phyloP scores from a whole-genome alignment of 30 jellyfish, hydroid and myxozoan genomes.

The Clytia hemisphaerica region DNA sequence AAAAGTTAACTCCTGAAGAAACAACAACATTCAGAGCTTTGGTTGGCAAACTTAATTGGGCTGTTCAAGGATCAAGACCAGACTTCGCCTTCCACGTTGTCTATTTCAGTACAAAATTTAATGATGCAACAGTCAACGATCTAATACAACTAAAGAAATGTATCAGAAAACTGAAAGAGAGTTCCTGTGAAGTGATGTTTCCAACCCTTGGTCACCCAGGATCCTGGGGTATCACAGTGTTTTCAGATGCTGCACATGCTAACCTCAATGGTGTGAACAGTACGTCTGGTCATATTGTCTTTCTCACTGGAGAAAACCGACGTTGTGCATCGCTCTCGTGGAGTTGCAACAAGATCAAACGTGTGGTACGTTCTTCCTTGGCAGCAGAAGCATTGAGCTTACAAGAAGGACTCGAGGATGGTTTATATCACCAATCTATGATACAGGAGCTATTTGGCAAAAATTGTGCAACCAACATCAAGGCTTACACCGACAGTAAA shows the following conservation, averaged over 20 bases:
- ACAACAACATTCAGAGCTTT: neutral
- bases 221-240: no score
- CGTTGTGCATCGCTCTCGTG: slow-evolving; percentile 12
- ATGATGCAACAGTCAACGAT: slow-evolving; percentile 6
- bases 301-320: neutral
- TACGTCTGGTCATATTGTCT: neutral
- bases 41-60: slow-evolving; percentile 30
- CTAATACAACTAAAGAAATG: slow-evolving; percentile 12
- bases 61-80: slow-evolving; percentile 24
- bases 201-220: no score
- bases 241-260: no score
- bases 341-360: slow-evolving; percentile 6
- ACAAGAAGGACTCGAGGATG: neutral
- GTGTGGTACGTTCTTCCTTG: slow-evolving; percentile 3
- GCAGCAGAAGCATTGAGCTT: slow-evolving; percentile 20
- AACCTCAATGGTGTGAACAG: neutral
- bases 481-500: slow-evolving; percentile 5
- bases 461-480: neutral
- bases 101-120: slow-evolving; percentile 14
- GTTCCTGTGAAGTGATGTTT: no score
- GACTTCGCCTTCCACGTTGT: slow-evolving; percentile 18
- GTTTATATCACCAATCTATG: no score
- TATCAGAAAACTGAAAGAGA: neutral
- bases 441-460: neutral
- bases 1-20: neutral